Conservation (phyloP, 2,113 vertebrate species). For the Chlorodrepanis virens region DNA sequence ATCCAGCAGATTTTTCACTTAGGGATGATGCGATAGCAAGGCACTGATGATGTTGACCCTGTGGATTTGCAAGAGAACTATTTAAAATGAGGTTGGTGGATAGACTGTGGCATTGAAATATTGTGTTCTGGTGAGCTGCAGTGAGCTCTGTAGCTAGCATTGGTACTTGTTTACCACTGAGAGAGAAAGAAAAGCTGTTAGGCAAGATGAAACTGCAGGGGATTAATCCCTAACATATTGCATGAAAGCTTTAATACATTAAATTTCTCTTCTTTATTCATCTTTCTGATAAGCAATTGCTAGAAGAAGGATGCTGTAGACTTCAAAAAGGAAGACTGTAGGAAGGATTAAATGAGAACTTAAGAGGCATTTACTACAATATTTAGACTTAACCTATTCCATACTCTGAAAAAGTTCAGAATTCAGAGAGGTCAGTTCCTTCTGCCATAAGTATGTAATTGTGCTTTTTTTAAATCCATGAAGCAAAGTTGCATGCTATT, state of each 20-base stretch:
- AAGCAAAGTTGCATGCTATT: not conserved
- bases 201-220: not conserved
- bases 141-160: not conserved
- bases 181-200: not conserved
- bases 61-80: not conserved
- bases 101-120: not conserved
- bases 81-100: not conserved
- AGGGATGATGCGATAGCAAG: not conserved
- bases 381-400: not conserved
- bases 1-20: not conserved
- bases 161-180: not conserved
- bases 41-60: not conserved
- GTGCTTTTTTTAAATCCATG: not conserved
- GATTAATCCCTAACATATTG: not conserved
- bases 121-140: not conserved
- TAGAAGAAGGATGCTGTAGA: not conserved
- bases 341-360: not conserved
- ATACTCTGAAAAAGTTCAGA: not conserved
- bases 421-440: slow-evolving; percentile 1
- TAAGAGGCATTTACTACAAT: not conserved
- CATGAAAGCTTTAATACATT: not conserved
- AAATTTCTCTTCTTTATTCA: not conserved
- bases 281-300: not conserved
- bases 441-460: not conserved
- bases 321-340: not conserved